phyloP scores from a whole-genome alignment of 2,113 vertebrate genomes.

The Fulica atra region DNA sequence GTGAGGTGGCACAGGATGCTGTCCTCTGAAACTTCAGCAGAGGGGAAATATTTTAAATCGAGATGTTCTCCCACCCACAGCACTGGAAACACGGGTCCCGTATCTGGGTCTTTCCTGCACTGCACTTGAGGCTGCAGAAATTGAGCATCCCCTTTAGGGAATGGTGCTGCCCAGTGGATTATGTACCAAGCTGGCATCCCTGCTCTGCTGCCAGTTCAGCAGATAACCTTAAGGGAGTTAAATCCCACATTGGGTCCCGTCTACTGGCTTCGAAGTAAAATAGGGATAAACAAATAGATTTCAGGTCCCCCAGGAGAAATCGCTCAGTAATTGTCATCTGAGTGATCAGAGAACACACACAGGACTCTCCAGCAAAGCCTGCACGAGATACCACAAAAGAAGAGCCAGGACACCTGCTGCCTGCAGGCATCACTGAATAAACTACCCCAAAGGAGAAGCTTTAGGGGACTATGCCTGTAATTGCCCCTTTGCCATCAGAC shows the following conservation, averaged over 20 bases:
- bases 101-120: background rate
- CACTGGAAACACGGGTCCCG: background rate
- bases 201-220: fast-evolving
- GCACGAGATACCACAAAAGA: background rate
- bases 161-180: background rate
- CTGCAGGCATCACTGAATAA: background rate
- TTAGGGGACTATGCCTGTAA: fast-evolving
- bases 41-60: background rate
- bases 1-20: fast-evolving
- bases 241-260: fast-evolving
- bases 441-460: background rate
- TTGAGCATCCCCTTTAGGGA: background rate
- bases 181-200: fast-evolving
- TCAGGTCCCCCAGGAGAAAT: background rate
- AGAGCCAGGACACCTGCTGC: background rate
- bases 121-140: background rate
- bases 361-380: background rate
- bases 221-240: background rate
- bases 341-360: fast-evolving
- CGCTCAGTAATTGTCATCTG: background rate
- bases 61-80: background rate
- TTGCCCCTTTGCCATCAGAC: background rate
- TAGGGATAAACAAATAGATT: background rate
- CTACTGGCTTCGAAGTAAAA: background rate
- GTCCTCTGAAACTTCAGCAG: background rate